Evolutionary conservation across 2,113 vertebrate genomes (phyloP), one percentile per base, ranked within the genome.

Genomic region (Neogale vison): DNA sequence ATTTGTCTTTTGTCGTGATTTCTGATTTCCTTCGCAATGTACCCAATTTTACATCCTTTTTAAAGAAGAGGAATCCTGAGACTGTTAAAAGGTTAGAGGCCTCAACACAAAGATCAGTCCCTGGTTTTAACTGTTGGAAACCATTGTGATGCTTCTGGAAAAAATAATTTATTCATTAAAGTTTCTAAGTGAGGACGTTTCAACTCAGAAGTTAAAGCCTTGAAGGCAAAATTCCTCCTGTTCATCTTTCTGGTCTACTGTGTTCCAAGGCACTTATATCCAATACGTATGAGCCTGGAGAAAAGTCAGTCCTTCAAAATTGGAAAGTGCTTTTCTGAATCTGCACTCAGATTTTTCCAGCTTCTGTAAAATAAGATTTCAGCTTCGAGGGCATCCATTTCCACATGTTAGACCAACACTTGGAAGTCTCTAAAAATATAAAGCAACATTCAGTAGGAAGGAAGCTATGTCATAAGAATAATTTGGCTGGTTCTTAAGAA

Each of bases 401-500:
- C 84, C 29, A 77, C 36, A 36, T 86, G 57, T 77, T 87, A 96
- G 57, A 82, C 57, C 63, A 90, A 82, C 69, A 57, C 26, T 55
- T 65, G 74, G 69, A 85, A 86, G 85, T 93, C 67, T 98, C 97
- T 97, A 96, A 97, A 97, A 96, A 97, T 95, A 90, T 72, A 91
- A 98, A 96, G 52, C 42, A 45, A 42, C 4, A 47, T 95, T 84
- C 76, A 52, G 84, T 81, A 77, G 90, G 93, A 95, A 97, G 91
- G 89, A 93, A 96, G n/a, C 93, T 81, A 87, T 90, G 87, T 72
- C 93, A 69, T 55, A 87, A 89, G 90, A 67, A 93, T 95, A 84
- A 96, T 96, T 96, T 98, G 97, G 95, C 97, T 97, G 80, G 55
- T 88, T 97, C 76, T 88, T 82, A 77, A 61, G 97, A 97, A 98